These are phyloP conservation scores for Leucoraja erinaceus DNA, from an alignment of 2,113 vertebrate species.

Conservation along the genomic window DNA sequence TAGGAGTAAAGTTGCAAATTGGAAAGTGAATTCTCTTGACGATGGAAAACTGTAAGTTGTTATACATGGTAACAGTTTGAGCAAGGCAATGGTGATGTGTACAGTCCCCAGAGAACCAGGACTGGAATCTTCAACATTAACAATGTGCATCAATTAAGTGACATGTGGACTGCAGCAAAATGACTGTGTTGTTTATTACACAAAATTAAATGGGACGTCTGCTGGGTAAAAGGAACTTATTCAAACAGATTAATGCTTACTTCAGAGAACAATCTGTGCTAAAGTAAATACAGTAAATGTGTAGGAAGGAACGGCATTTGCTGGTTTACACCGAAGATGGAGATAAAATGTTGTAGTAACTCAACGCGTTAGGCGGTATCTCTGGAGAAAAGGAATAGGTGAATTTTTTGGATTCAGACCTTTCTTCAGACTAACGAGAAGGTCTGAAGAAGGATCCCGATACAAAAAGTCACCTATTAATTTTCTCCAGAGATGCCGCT, in stretches of 20 bases:
- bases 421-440: too few relatives aligned
- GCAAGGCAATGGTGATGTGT: not conserved
- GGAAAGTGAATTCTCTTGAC: not conserved
- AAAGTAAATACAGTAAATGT: too few relatives aligned
- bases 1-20: slow-evolving; percentile 26
- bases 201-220: not conserved
- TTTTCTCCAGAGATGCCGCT: too few relatives aligned
- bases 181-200: not conserved
- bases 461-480: too few relatives aligned
- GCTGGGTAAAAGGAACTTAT: not conserved
- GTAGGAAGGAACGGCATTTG: too few relatives aligned
- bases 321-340: too few relatives aligned
- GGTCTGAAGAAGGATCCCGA: too few relatives aligned
- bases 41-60: not conserved
- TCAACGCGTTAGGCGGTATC: too few relatives aligned
- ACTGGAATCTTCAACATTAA: not conserved
- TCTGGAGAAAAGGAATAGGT: too few relatives aligned
- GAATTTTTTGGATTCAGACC: too few relatives aligned
- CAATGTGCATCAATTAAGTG: not conserved
- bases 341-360: too few relatives aligned
- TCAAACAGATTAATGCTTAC: not conserved
- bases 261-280: not conserved
- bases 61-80: not conserved
- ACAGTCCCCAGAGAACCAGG: not conserved
- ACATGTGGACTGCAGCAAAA: not conserved